These are phyloP conservation scores for Aythya fuligula DNA, from an alignment of 2,797 vertebrate species.

Conservation along the genomic window DNA sequence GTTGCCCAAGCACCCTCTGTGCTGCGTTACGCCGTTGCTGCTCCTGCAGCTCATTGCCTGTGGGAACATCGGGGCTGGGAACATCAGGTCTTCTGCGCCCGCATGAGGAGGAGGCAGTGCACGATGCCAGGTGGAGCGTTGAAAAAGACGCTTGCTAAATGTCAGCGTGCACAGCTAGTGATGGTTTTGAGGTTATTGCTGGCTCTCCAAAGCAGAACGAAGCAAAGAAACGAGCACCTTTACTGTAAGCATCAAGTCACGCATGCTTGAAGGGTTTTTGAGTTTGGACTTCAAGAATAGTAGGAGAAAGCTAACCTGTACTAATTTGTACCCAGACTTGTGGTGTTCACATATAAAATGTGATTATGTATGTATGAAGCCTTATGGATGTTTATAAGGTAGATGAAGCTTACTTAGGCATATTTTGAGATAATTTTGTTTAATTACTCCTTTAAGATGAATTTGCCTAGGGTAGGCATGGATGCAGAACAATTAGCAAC, in stretches of 20 bases:
- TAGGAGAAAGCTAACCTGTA: background rate
- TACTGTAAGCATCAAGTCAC: background rate
- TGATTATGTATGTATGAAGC: background rate
- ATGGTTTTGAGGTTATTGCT: background rate
- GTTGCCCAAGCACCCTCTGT: fast-evolving
- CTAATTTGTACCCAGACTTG: background rate
- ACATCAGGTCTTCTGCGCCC: background rate
- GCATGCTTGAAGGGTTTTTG: background rate
- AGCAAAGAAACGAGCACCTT: background rate
- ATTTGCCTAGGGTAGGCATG: background rate
- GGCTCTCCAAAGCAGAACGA: background rate
- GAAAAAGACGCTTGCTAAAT: background rate
- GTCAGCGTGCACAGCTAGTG: background rate
- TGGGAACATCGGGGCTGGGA: too few species aligned
- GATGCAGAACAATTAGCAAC: background rate
- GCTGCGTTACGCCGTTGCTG: background rate
- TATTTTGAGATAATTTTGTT: background rate
- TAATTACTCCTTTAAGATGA: background rate
- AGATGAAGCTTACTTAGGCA: background rate
- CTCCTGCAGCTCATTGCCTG: background rate
- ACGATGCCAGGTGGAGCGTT: background rate
- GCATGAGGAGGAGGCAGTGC: background rate
- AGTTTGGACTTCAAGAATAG: background rate
- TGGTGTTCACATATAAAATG: background rate
- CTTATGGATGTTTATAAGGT: background rate